phyloP scores from a whole-genome alignment of 2,113 vertebrate species.

The Tragelaphus imberbis region DNA sequence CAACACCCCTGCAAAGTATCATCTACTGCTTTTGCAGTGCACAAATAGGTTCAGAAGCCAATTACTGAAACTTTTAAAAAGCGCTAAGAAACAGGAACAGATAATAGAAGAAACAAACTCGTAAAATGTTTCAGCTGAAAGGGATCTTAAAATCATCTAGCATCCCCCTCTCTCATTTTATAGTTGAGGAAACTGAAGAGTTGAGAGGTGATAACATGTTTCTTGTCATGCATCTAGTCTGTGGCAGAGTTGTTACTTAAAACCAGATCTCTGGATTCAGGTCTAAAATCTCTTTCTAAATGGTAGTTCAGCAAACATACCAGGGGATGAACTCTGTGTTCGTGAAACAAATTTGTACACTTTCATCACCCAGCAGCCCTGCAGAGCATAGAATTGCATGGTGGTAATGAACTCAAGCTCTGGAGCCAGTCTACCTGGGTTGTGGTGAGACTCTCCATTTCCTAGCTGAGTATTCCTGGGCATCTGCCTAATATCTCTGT shows the following conservation, averaged over 20 bases:
- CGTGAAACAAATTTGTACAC: not conserved
- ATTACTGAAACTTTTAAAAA: slow-evolving; percentile 34
- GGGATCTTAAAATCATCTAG: not conserved
- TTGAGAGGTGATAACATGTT: not conserved
- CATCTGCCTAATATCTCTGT: not conserved
- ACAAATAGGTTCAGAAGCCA: not conserved
- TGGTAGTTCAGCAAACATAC: not conserved
- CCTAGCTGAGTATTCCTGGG: slow-evolving; percentile 26
- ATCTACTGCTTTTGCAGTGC: not conserved
- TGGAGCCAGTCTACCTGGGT: not conserved
- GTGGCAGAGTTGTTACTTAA: not conserved
- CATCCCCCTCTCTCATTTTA: not conserved
- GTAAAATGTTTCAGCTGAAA: not conserved
- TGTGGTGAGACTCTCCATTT: slow-evolving; percentile 17
- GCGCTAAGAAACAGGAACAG: slow-evolving; percentile 10
- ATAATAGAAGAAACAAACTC: slow-evolving; percentile 14
- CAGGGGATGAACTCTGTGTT: not conserved
- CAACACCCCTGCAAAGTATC: not conserved
- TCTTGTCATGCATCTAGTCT: not conserved
- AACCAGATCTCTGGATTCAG: not conserved
- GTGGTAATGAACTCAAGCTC: not conserved
- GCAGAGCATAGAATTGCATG: not conserved
- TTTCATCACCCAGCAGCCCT: not conserved
- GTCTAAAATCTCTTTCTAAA: slow-evolving; percentile 27
- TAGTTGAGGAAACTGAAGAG: not conserved